Base-by-base conservation (phyloP, 2,888 invertebrate species). In the Euzophera pinguis region DNA sequence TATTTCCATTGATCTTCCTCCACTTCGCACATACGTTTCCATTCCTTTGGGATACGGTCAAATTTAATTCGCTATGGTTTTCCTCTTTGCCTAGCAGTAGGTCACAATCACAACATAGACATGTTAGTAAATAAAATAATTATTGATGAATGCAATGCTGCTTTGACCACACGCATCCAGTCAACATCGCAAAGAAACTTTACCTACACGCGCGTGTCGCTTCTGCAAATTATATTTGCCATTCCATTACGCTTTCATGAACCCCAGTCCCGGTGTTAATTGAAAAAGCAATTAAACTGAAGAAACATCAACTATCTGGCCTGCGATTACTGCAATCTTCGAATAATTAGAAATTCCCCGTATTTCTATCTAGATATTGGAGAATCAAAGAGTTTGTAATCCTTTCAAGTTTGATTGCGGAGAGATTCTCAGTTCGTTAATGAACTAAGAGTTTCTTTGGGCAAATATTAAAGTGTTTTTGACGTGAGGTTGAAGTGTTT, bases 231-330 rank as follows among this genome's bases (percentile, higher is more conserved):
- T 76, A 22, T 22, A 78, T 67, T 67, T 70, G 37, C 60, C 22
- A 17, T 6, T 75, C 79, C 78, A 81, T 81, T 81, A 79, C 73
- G 22, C 5, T 22, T 5, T 22, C 22, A 22, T 5, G 22, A 22
- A 22, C 69, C 67, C 67, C 67, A 62, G 67, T 58, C 64, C 57
- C 62, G 52, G 58, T 72, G 72, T 77, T 85, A 85, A 85, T 85
- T 85, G 83, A 84, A 84, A 83, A 84, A 83, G 81, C 82, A 85
- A 86, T 85, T 84, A 84, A 81, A 74, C 60, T 65, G 61, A 54
- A 58, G 58, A 61, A 65, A 62, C 59, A 54, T 53, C 62, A 70
- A 67, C 67, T 65, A 68, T 65, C 58, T 55, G 49, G 58, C 54
- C 63, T 60, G 38, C 50, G 53, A 54, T 54, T 57, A 57, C 55